These are phyloP conservation scores for Myioborus miniatus DNA, from an alignment of 2,797 vertebrate species.

Conservation along the genomic window DNA sequence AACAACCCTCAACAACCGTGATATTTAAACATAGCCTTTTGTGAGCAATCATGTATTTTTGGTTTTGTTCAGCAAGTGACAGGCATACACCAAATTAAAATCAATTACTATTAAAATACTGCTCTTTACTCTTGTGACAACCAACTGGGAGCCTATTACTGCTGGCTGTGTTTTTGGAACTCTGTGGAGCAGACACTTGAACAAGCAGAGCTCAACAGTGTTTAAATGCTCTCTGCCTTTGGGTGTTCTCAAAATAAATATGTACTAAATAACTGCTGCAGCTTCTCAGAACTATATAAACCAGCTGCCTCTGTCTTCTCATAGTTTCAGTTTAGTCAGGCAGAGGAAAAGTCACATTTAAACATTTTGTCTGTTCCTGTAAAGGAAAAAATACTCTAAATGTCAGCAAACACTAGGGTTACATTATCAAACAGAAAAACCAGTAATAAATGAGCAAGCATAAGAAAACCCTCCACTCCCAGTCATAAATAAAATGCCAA, in stretches of 20 bases:
- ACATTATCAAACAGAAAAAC: neutral
- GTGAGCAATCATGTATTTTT: rapidly evolving
- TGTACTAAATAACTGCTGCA: neutral
- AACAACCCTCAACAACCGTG: neutral
- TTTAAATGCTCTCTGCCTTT: neutral
- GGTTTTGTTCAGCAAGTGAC: neutral
- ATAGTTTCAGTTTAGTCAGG: neutral
- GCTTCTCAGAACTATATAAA: neutral
- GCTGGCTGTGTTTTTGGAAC: neutral
- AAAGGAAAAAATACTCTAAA: neutral
- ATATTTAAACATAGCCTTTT: neutral
- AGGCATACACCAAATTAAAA: neutral
- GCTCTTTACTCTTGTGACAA: neutral
- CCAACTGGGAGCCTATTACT: neutral
- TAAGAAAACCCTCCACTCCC: neutral
- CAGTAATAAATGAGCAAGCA: neutral
- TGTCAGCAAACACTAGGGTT: neutral
- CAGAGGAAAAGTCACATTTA: neutral
- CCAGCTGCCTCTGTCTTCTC: neutral
- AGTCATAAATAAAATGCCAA: neutral
- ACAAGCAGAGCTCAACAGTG: neutral
- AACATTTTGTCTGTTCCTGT: neutral
- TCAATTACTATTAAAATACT: neutral
- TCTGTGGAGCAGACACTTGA: neutral
- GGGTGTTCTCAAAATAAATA: neutral